Percentiles rank a stretch among this genome's conserved stretches.
phyloP scores from a whole-genome alignment of 2,797 vertebrate genomes.

The Sciurus carolinensis region DNA sequence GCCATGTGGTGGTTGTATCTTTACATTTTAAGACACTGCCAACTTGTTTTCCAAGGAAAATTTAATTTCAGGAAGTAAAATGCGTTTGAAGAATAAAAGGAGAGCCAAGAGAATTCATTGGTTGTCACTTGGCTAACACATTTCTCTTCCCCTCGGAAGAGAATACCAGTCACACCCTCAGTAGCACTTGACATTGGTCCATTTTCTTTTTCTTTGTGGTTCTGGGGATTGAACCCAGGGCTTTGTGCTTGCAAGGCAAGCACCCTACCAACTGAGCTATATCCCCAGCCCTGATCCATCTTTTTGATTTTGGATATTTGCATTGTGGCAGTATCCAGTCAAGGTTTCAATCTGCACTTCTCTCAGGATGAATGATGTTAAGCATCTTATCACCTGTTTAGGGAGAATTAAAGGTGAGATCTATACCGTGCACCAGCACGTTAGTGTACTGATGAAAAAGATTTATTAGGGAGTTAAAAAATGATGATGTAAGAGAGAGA shows the following conservation, averaged over 20 bases:
- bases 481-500: background rate
- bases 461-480: background rate
- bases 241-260: too few species aligned
- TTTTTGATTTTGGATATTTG: background rate
- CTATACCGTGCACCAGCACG: background rate
- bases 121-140: fast-evolving
- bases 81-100: background rate
- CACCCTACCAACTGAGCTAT: too few species aligned
- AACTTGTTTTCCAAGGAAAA: background rate
- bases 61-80: background rate
- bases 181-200: background rate
- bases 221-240: too few species aligned
- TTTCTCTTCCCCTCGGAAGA: background rate
- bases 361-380: background rate
- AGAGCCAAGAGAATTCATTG: background rate
- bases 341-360: background rate
- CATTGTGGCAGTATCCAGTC: background rate
- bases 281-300: background rate
- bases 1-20: background rate
- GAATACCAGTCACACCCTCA: background rate
- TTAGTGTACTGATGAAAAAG: background rate
- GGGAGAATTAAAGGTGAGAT: background rate
- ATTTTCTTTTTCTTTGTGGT: too few species aligned
- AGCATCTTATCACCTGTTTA: background rate
- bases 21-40: background rate